Conservation (phyloP, 2,113 vertebrate species). For the Lepus americanus region DNA sequence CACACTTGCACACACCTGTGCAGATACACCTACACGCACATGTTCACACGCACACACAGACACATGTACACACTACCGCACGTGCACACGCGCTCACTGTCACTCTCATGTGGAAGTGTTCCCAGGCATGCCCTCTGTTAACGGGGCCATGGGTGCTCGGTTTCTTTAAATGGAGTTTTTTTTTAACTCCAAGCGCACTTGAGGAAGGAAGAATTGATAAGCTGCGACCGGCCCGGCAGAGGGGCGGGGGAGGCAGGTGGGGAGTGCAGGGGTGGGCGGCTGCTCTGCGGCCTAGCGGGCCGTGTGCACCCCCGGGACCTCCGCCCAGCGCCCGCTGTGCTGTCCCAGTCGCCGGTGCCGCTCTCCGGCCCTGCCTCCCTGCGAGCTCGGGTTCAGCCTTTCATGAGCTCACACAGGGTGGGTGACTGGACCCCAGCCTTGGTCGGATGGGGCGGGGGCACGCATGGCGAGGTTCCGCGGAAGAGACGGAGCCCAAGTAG, state of each 20-base stretch:
- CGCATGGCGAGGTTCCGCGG: neutral
- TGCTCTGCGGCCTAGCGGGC: too few relatives aligned
- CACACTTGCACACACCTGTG: too few relatives aligned
- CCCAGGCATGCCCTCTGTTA: neutral
- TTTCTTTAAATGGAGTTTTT: neutral
- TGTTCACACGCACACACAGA: fast-evolving
- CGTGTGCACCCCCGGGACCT: too few relatives aligned
- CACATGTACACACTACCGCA: fast-evolving
- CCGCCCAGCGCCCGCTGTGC: too few relatives aligned
- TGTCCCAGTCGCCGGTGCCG: too few relatives aligned
- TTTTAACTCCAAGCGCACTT: neutral
- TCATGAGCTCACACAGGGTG: neutral
- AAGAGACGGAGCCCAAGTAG: too few relatives aligned
- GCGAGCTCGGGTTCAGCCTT: neutral
- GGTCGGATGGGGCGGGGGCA: neutral
- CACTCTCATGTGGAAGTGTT: too few relatives aligned
- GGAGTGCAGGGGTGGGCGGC: neutral
- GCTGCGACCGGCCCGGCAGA: neutral
- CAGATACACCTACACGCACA: too few relatives aligned
- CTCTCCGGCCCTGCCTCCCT: neutral
- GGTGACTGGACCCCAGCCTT: neutral
- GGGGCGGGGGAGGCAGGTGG: too few relatives aligned
- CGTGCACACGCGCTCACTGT: too few relatives aligned
- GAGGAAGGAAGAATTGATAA: neutral
- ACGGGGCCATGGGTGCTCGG: neutral